Percentiles rank a stretch among this genome's conserved stretches.
Evolutionary conservation across 2,888 invertebrate genomes (phyloP).

Genomic region (Yponomeuta sedellus): DNA sequence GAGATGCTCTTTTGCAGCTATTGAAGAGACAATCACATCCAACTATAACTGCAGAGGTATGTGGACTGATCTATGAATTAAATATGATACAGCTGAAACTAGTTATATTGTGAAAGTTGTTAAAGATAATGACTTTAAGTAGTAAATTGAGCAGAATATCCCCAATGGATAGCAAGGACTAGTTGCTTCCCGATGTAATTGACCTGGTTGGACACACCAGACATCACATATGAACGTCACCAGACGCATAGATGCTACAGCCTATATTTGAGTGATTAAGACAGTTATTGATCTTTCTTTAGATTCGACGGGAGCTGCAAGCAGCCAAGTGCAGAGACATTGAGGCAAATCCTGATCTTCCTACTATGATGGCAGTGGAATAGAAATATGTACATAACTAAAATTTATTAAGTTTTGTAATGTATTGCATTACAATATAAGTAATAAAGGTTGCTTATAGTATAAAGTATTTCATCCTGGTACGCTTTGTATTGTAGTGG

Average conservation of each 20-base stretch:
- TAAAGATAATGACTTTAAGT: too few species aligned
- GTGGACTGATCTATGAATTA: too few species aligned
- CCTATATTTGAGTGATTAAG: background rate
- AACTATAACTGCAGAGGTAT: constrained; percentile 81
- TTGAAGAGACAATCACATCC: constrained; percentile 83
- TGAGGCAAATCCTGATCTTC: constrained; percentile 66
- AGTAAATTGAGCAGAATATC: too few species aligned
- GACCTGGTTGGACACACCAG: too few species aligned
- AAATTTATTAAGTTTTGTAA: background rate
- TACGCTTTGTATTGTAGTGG: constrained; percentile 14
- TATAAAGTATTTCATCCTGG: constrained; percentile 19
- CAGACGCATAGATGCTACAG: background rate
- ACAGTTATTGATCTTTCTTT: constrained; percentile 22
- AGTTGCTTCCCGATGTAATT: too few species aligned
- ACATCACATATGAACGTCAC: too few species aligned
- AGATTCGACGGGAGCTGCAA: constrained; percentile 91
- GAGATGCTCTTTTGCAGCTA: constrained; percentile 88
- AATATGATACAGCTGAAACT: too few species aligned
- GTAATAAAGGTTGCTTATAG: background rate
- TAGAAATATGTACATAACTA: constrained; percentile 32
- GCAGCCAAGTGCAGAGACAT: constrained; percentile 87
- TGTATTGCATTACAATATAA: background rate
- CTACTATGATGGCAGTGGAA: constrained; percentile 53
- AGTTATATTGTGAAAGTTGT: too few species aligned
- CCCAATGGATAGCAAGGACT: too few species aligned